These are phyloP conservation scores for Ryuthela nishihirai DNA, from an alignment of 2,888 invertebrate species.

Conservation along the genomic window DNA sequence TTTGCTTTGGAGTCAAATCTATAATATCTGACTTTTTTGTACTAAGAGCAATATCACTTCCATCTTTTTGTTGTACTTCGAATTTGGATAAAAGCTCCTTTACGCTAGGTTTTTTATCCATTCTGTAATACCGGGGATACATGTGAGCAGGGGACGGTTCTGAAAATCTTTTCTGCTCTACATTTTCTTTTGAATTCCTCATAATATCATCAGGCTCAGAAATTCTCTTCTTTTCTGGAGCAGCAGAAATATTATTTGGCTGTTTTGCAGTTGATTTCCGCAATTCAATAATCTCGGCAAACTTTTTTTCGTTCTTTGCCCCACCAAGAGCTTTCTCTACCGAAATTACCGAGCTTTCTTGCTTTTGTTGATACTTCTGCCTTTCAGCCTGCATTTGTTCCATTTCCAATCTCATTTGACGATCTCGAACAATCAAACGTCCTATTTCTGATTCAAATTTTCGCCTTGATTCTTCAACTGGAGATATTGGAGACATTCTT, in stretches of 20 bases:
- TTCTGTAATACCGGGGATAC: constrained; percentile 11
- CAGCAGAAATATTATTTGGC: not conserved
- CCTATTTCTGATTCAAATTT: constrained; percentile 56
- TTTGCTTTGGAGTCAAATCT: constrained; percentile 16
- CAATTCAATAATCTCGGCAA: constrained; percentile 17
- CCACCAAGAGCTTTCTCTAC: not conserved
- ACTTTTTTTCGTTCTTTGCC: constrained; percentile 14
- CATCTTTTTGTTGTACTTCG: constrained; percentile 32
- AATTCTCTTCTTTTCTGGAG: constrained; percentile 14
- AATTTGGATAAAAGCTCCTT: constrained; percentile 44
- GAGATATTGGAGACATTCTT: constrained; percentile 36
- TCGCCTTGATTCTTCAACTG: constrained; percentile 44
- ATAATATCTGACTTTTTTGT: not conserved
- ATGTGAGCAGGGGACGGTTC: constrained; percentile 15
- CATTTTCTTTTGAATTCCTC: constrained; percentile 17
- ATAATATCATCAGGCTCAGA: constrained; percentile 11
- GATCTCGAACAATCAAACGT: constrained; percentile 53
- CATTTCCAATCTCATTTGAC: constrained; percentile 53
- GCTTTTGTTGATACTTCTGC: constrained; percentile 13
- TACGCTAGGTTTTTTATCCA: constrained; percentile 43
- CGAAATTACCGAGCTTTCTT: not conserved
- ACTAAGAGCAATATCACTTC: not conserved
- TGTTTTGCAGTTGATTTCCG: constrained; percentile 17
- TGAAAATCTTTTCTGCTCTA: constrained; percentile 24
- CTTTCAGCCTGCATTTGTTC: constrained; percentile 44